Evolutionary conservation across 2,797 vertebrate species (phyloP).

Genomic region (Alauda arvensis): DNA sequence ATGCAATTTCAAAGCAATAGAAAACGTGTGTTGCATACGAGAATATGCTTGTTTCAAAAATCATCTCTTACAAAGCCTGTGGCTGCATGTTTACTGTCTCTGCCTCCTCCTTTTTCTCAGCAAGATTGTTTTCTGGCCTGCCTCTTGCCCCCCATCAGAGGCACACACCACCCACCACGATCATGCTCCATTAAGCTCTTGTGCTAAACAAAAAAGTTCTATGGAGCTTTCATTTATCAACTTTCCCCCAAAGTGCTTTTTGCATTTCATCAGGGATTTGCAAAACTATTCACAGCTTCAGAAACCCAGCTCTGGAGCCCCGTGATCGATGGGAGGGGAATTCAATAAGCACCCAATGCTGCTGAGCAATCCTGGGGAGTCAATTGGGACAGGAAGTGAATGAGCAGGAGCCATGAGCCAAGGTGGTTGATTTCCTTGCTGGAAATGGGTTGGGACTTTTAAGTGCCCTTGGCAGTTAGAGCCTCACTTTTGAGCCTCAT

Average conservation of each 20-base stretch:
- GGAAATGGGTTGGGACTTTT: neutral
- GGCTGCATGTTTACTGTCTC: neutral
- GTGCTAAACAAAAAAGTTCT: constrained; percentile 44
- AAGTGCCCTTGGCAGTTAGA: neutral
- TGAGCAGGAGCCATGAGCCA: neutral
- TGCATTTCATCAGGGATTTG: constrained; percentile 50
- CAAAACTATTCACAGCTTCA: constrained; percentile 28
- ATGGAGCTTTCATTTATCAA: constrained; percentile 50
- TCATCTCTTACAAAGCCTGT: neutral
- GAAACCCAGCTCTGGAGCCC: neutral
- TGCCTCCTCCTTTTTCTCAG: neutral
- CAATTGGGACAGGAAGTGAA: neutral
- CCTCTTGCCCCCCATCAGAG: neutral
- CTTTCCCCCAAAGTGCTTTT: constrained; percentile 33
- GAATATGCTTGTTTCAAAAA: neutral
- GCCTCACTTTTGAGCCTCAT: neutral
- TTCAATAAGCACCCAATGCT: neutral
- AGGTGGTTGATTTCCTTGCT: neutral
- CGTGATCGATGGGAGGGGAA: constrained; percentile 23
- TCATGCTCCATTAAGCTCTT: constrained; percentile 54
- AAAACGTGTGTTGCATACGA: neutral
- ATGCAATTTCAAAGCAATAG: constrained; percentile 52
- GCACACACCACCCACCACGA: constrained; percentile 30
- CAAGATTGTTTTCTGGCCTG: neutral
- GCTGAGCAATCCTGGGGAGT: neutral